phyloP scores from a whole-genome alignment of 1,140 invertebrate genomes.

The Penaeus vannamei region DNA sequence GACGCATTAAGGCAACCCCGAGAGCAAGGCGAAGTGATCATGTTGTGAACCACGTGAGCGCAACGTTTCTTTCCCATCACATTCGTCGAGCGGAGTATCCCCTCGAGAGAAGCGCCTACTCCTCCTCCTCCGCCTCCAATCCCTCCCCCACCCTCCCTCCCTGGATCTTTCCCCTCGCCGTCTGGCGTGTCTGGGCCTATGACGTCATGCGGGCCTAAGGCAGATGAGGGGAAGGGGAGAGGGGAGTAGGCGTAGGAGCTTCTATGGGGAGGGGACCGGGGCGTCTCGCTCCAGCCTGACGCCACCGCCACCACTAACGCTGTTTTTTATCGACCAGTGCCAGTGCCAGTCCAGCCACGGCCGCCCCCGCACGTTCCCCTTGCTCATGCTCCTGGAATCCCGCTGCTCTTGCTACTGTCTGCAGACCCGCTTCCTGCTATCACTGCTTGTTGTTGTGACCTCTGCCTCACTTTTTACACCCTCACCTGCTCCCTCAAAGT shows the following conservation, averaged over 20 bases:
- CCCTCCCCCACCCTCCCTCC: not conserved
- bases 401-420: conserved; percentile 39
- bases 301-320: conserved; percentile 60
- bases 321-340: conserved; percentile 64
- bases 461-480: not conserved
- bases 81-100: not conserved
- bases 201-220: conserved; percentile 59
- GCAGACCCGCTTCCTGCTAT: conserved; percentile 28
- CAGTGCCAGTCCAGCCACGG: conserved; percentile 62
- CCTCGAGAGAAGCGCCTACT: too few species aligned
- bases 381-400: conserved; percentile 54
- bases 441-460: conserved; percentile 31
- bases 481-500: not conserved
- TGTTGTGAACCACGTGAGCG: too few species aligned
- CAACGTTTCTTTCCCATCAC: not conserved
- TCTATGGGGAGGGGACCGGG: not conserved
- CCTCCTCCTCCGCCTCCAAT: not conserved
- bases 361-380: conserved; percentile 55
- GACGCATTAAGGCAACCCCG: too few species aligned
- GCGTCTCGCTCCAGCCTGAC: conserved; percentile 49
- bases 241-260: not conserved
- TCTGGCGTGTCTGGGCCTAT: conserved; percentile 51
- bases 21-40: too few species aligned
- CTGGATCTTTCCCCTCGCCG: not conserved
- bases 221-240: conserved; percentile 7